Conservation (phyloP, 2,888 invertebrate genomes). For the Sminthurinus aureus region DNA sequence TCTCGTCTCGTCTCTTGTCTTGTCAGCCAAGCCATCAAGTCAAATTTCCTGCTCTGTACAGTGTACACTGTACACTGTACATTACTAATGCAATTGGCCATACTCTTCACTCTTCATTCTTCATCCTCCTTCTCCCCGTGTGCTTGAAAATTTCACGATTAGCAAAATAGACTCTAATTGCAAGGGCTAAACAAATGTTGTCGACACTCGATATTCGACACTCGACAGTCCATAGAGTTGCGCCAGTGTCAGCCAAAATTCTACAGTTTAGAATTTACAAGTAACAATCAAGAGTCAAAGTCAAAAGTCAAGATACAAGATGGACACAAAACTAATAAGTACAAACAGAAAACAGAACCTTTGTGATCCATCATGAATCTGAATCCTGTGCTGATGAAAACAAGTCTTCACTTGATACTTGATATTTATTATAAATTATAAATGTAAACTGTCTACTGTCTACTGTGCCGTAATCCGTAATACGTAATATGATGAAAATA, state of each 20-base stretch:
- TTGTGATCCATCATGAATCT: not conserved
- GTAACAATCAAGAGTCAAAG: no score
- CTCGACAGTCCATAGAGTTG: not conserved
- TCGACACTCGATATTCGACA: not conserved
- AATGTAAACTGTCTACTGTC: no score
- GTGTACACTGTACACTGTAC: not conserved
- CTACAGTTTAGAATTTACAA: no score
- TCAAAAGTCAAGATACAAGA: no score
- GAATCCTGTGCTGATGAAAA: not conserved
- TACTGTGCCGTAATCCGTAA: no score
- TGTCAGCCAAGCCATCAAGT: no score
- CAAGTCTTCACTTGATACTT: not conserved
- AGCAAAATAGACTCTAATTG: not conserved
- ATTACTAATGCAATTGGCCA: not conserved
- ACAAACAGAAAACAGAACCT: no score
- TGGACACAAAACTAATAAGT: no score
- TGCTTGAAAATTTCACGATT: not conserved
- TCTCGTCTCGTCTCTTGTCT: no score
- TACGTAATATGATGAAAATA: not conserved
- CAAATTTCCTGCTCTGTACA: not conserved
- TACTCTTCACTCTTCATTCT: not conserved
- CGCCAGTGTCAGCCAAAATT: no score
- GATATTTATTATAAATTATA: no score
- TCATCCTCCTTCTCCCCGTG: not conserved
- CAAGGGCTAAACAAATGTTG: not conserved